Percentiles rank a stretch among this genome's conserved stretches.
These are phyloP conservation scores for Luscinia luscinia DNA, from an alignment of 2,797 vertebrate species.

Conservation along the genomic window DNA sequence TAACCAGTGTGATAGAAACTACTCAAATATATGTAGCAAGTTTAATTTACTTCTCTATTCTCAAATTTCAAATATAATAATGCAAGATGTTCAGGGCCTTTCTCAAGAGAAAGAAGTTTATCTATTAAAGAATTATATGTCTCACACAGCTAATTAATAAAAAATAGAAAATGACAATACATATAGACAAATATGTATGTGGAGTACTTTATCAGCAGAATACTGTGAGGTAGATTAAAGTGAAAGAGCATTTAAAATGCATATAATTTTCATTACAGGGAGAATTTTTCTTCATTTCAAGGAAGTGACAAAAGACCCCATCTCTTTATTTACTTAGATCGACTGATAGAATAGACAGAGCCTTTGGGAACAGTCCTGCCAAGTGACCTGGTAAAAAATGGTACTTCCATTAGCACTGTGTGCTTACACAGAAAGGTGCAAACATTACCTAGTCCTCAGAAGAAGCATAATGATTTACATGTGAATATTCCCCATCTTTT, in stretches of 20 bases:
- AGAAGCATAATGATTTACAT: not conserved
- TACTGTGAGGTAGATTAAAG: not conserved
- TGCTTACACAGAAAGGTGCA: not conserved
- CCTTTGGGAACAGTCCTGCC: constrained; percentile 7
- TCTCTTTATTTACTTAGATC: not conserved
- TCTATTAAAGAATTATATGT: not conserved
- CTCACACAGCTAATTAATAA: not conserved
- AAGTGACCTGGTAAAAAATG: not conserved
- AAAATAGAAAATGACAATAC: not conserved
- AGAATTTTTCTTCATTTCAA: not conserved
- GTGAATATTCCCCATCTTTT: not conserved
- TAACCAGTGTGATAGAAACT: not conserved
- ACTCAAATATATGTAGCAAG: not conserved
- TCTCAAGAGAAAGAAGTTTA: not conserved
- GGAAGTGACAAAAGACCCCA: not conserved
- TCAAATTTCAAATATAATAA: not conserved
- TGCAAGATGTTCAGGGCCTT: not conserved
- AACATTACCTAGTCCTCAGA: not conserved
- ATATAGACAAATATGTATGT: not conserved
- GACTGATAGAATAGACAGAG: not conserved
- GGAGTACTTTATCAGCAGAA: not conserved
- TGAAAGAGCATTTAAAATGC: not conserved
- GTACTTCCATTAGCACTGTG: not conserved
- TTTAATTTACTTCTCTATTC: not conserved
- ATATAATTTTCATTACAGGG: not conserved